phyloP scores from a whole-genome alignment of 2,113 vertebrate species.

The Cacatua alba region DNA sequence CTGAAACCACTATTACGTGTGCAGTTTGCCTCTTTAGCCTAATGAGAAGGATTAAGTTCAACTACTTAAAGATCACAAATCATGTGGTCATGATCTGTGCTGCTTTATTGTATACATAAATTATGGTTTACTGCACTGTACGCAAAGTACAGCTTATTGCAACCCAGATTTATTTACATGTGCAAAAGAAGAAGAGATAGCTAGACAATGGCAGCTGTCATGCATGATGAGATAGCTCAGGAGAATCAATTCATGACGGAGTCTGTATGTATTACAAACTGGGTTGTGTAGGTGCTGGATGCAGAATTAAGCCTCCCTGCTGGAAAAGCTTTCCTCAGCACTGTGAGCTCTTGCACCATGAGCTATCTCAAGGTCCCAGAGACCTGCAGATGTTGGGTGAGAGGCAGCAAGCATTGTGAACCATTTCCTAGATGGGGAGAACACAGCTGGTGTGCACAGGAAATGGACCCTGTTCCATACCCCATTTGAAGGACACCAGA shows the following conservation, averaged over 20 bases:
- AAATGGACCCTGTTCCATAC: background rate
- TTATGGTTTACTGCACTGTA: background rate
- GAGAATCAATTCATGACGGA: fast-evolving
- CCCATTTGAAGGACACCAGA: background rate
- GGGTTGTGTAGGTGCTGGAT: background rate
- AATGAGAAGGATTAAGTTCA: background rate
- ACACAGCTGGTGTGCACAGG: background rate
- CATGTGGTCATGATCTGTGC: background rate
- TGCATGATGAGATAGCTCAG: fast-evolving
- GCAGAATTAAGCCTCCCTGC: background rate
- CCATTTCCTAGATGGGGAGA: background rate
- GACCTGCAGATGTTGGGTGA: background rate
- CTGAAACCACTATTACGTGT: background rate
- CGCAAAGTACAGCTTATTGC: background rate
- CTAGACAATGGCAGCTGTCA: background rate
- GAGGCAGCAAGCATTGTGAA: background rate
- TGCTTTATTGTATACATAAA: background rate
- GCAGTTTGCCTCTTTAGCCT: background rate
- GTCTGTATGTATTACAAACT: fast-evolving
- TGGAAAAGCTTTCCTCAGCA: background rate
- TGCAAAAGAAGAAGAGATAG: background rate
- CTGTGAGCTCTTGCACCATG: background rate
- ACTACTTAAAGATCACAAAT: background rate
- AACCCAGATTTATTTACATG: background rate
- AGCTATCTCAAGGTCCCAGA: background rate